Conservation (phyloP, 2,113 vertebrate species). For the Petaurus breviceps region DNA sequence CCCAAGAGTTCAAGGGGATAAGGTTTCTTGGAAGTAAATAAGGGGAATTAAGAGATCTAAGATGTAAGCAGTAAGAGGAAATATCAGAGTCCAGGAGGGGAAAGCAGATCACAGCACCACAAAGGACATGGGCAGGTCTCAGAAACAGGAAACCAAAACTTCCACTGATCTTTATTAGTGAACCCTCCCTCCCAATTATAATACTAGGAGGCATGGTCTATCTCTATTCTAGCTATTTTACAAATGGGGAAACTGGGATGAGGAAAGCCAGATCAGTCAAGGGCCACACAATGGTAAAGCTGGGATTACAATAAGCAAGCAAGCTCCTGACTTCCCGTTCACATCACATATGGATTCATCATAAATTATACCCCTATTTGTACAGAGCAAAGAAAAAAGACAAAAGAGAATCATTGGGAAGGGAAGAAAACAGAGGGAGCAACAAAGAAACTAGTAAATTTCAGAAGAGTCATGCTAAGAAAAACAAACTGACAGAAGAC, state of each 20-base stretch:
- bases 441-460: background rate
- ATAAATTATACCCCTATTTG: background rate
- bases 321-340: background rate
- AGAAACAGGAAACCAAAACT: background rate
- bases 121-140: background rate
- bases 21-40: background rate
- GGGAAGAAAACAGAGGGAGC: background rate
- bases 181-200: background rate
- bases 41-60: background rate
- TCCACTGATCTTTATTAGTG: background rate
- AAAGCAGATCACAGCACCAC: background rate
- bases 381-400: background rate
- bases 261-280: background rate
- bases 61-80: background rate
- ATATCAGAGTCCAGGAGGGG: background rate
- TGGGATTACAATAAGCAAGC: background rate
- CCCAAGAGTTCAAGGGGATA: background rate
- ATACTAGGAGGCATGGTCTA: background rate
- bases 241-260: background rate
- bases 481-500: background rate
- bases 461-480: background rate
- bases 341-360: rapidly evolving
- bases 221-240: background rate
- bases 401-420: background rate
- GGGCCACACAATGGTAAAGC: background rate